Evolutionary conservation across 2,113 vertebrate species (phyloP).

Genomic region (Lepus americanus): DNA sequence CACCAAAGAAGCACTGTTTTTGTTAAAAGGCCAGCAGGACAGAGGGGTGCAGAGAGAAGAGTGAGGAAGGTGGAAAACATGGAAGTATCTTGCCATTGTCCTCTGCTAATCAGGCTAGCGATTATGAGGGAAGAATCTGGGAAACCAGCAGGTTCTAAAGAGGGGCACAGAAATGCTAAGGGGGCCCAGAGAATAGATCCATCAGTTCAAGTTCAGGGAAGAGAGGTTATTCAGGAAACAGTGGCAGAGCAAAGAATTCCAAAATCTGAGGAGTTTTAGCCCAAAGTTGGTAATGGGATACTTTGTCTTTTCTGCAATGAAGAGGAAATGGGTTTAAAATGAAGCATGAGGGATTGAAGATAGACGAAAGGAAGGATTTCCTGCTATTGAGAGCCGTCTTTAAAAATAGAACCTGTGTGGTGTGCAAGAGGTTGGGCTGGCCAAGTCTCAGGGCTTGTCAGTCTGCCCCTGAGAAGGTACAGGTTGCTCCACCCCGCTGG

Average conservation of each 20-base stretch:
- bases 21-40: background rate
- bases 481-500: background rate
- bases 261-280: conserved; percentile 6
- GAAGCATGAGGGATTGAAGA: conserved; percentile 66
- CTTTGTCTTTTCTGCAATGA: conserved; percentile 52
- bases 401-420: conserved; percentile 56
- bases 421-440: conserved; percentile 44
- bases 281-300: background rate
- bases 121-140: background rate
- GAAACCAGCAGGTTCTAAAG: conserved; percentile 19
- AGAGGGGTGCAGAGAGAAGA: background rate
- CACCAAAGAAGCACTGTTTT: background rate
- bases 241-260: conserved; percentile 4
- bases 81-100: background rate
- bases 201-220: background rate
- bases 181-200: background rate
- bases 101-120: background rate
- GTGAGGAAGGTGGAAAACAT: background rate
- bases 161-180: conserved; percentile 16
- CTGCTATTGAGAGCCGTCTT: conserved; percentile 57
- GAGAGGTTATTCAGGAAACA: background rate
- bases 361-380: conserved; percentile 73
- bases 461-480: background rate
- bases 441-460: conserved; percentile 6
- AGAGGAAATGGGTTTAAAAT: conserved; percentile 64